Conservation (phyloP, 2,113 vertebrate species). For the Ictalurus furcatus region DNA sequence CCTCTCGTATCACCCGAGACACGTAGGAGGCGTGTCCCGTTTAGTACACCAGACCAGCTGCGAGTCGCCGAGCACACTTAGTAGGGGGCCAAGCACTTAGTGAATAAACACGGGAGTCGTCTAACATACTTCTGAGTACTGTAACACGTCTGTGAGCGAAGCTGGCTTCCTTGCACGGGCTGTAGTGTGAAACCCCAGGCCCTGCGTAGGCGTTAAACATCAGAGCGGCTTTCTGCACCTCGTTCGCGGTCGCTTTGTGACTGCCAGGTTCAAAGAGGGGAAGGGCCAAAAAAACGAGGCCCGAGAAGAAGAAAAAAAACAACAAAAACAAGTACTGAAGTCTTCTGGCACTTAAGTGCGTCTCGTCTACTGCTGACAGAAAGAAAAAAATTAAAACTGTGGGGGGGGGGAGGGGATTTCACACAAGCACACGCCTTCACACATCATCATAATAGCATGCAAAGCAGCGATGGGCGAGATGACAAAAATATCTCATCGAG, state of each 20-base stretch:
- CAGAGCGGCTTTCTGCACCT: slow-evolving; percentile 33
- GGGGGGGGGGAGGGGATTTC: neutral
- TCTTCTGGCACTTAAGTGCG: slow-evolving; percentile 15
- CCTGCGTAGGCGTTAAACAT: slow-evolving; percentile 31
- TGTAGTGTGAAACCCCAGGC: slow-evolving; percentile 9
- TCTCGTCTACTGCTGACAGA: neutral
- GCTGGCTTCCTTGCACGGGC: slow-evolving; percentile 21
- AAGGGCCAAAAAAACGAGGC: slow-evolving; percentile 18
- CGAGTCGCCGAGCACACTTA: neutral
- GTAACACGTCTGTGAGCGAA: neutral
- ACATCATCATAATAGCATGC: neutral
- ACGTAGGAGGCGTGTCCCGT: neutral
- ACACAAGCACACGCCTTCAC: neutral
- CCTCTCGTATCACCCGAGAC: neutral
- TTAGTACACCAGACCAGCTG: neutral
- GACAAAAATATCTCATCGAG: neutral
- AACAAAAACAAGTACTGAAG: slow-evolving; percentile 23
- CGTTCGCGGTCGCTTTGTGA: slow-evolving; percentile 49
- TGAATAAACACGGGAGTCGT: neutral
- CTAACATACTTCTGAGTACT: neutral
- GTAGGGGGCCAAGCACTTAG: neutral
- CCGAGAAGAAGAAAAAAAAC: neutral
- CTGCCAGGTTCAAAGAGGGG: slow-evolving; percentile 31
- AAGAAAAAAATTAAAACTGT: too few relatives aligned
- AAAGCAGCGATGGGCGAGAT: neutral